Conservation (phyloP, 2,888 invertebrate species). For the Stenodema calcarata region DNA sequence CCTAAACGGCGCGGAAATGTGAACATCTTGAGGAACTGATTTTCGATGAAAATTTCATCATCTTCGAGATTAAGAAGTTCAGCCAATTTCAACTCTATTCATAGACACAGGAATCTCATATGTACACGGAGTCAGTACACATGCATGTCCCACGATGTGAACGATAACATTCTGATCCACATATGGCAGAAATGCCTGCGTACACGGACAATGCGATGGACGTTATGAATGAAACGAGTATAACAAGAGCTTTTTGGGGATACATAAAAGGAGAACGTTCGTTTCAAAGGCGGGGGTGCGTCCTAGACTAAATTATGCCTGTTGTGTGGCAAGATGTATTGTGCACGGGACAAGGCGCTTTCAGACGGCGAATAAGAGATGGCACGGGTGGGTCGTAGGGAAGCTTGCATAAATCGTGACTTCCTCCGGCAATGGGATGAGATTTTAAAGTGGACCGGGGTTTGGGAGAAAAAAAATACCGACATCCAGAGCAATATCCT, state of each 20-base stretch:
- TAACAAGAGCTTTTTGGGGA: neutral
- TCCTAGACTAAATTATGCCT: constrained; percentile 8
- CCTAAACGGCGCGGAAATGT: too few relatives aligned
- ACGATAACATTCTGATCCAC: too few relatives aligned
- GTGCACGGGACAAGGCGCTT: constrained; percentile 27
- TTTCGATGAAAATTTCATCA: too few relatives aligned
- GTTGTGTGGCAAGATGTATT: constrained; percentile 23
- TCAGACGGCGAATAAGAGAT: constrained; percentile 19
- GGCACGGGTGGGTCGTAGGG: constrained; percentile 23
- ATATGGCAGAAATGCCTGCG: neutral
- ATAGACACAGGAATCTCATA: too few relatives aligned
- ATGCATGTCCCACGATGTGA: too few relatives aligned
- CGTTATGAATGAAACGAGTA: neutral
- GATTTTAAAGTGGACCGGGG: constrained; percentile 7
- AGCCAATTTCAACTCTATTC: too few relatives aligned
- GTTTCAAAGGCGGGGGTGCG: neutral
- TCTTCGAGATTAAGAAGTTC: too few relatives aligned
- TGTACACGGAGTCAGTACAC: too few relatives aligned
- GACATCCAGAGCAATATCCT: neutral
- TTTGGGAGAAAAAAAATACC: neutral
- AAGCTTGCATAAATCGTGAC: constrained; percentile 30
- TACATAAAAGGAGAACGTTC: neutral
- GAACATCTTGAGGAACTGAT: too few relatives aligned
- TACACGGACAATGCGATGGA: neutral
- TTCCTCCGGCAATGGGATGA: constrained; percentile 1